Percentiles rank a stretch among this genome's conserved stretches.
Conservation (phyloP, 1,140 invertebrate genomes). For the Charaxes varanes region DNA sequence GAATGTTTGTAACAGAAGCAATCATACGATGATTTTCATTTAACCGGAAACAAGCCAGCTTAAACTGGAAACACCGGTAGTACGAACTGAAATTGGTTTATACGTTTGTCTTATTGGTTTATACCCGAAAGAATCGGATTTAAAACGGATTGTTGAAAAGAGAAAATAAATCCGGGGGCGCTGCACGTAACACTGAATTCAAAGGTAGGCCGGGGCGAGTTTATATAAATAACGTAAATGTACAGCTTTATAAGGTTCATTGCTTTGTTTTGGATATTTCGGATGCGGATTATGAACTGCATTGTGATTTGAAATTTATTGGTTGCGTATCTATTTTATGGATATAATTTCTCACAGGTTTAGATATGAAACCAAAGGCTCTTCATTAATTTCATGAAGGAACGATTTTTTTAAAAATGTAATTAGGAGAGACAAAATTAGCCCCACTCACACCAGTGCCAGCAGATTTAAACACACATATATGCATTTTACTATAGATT, state of each 20-base stretch:
- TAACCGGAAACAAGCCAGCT: constrained; percentile 1
- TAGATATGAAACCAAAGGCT: too few species aligned
- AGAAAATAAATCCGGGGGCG: constrained; percentile 5
- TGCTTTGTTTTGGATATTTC: not conserved
- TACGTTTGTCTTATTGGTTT: constrained; percentile 15
- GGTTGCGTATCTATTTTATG: too few species aligned
- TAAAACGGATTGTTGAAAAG: not conserved
- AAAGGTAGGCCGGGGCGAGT: constrained; percentile 1
- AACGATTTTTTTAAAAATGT: too few species aligned
- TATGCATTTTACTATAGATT: too few species aligned
- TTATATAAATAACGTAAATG: constrained; percentile 6
- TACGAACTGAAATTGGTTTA: constrained; percentile 13
- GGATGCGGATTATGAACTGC: constrained; percentile 5
- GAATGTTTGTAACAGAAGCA: constrained; percentile 12
- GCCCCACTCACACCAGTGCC: too few species aligned
- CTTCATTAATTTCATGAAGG: too few species aligned
- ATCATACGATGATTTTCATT: constrained; percentile 8
- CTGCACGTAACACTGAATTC: not conserved
- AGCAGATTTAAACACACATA: too few species aligned
- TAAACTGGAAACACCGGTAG: not conserved
- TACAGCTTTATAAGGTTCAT: constrained; percentile 5
- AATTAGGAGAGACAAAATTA: too few species aligned
- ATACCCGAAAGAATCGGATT: constrained; percentile 14
- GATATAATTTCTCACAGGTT: too few species aligned
- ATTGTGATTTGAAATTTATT: not conserved